Evolutionary conservation across 2,113 vertebrate genomes (phyloP).

Genomic region (Taurulus bubalis): DNA sequence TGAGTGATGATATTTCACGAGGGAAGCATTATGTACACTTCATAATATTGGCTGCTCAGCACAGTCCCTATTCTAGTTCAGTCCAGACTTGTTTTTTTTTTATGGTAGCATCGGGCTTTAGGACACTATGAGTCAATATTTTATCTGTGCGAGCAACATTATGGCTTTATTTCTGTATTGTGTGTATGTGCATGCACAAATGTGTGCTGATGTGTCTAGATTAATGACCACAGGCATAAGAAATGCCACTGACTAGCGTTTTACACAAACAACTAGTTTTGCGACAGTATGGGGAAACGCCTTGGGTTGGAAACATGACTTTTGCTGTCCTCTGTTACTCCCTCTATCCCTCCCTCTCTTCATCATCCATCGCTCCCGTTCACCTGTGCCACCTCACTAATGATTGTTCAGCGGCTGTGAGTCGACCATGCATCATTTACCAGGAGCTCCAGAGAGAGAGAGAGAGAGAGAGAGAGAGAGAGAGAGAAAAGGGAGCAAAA

Average conservation of each 20-base stretch:
- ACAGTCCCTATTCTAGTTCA: conserved; percentile 49
- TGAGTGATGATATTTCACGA: conserved; percentile 75
- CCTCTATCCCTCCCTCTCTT: conserved; percentile 74
- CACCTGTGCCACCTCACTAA: conserved; percentile 83
- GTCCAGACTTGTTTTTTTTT: conserved; percentile 66
- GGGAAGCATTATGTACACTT: conserved; percentile 78
- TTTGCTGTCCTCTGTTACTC: conserved; percentile 80
- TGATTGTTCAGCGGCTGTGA: conserved; percentile 81
- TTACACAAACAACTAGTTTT: conserved; percentile 81
- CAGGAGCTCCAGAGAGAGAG: conserved; percentile 69
- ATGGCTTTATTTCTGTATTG: conserved; percentile 54
- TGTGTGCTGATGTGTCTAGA: conserved; percentile 55
- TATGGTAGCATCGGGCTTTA: conserved; percentile 60
- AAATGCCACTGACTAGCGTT: conserved; percentile 72
- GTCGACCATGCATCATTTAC: conserved; percentile 81
- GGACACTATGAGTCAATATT: conserved; percentile 60
- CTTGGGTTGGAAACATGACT: conserved; percentile 76
- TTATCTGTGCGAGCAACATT: conserved; percentile 63
- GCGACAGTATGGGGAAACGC: conserved; percentile 68
- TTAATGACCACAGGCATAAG: conserved; percentile 74
- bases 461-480: conserved; percentile 26
- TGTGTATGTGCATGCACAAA: conserved; percentile 15
- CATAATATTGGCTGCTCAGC: conserved; percentile 74
- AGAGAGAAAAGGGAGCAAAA: conserved; percentile 33
- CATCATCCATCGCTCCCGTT: conserved; percentile 79